Conservation (phyloP, 2,797 vertebrate genomes). For the Glyptemys insculpta region DNA sequence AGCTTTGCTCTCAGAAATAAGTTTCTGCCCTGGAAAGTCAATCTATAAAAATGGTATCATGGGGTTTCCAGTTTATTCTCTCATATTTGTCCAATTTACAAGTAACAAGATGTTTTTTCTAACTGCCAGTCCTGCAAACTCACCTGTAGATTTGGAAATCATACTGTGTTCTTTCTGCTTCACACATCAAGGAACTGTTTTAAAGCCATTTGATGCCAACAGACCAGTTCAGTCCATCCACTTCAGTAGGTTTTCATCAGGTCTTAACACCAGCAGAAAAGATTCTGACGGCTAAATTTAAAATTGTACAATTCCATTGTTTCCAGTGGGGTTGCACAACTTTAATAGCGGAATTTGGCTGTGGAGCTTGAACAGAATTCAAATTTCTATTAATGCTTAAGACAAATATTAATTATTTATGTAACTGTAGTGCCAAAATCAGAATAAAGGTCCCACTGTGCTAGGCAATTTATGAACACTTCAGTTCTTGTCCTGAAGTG, state of each 20-base stretch:
- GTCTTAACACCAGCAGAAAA: background rate
- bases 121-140: slow-evolving; percentile 24
- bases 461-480: background rate
- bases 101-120: slow-evolving; percentile 42
- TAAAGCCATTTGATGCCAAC: background rate
- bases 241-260: background rate
- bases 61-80: background rate
- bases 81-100: slow-evolving; percentile 21
- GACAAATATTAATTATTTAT: background rate
- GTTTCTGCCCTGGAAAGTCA: slow-evolving; percentile 1
- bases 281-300: background rate
- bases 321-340: fast-evolving
- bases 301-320: background rate
- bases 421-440: background rate
- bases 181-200: background rate
- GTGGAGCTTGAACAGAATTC: background rate
- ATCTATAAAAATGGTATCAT: background rate
- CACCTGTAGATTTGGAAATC: slow-evolving; percentile 12
- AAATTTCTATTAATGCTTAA: background rate
- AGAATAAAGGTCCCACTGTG: background rate
- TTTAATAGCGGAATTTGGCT: background rate
- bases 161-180: slow-evolving; percentile 24
- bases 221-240: background rate
- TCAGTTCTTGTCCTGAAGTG: background rate
- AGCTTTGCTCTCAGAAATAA: background rate